Conservation (phyloP, 2,888 invertebrate species). For the Leptinotarsa peninsularis region DNA sequence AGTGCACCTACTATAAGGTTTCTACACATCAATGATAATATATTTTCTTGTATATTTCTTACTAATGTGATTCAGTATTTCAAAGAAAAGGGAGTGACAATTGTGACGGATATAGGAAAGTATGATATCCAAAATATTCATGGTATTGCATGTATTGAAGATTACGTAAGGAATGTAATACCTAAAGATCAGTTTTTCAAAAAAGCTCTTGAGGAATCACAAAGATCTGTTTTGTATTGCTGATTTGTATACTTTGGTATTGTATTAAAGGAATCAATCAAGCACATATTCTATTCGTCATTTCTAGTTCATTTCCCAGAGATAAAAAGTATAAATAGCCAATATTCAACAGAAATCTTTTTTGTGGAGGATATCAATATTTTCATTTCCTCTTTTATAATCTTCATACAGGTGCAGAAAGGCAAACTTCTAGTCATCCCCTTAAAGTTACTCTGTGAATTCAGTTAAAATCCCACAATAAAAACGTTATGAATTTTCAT, state of each 20-base stretch:
- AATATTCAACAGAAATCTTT: too few species aligned
- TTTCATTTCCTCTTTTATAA: too few species aligned
- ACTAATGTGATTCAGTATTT: constrained; percentile 57
- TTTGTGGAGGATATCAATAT: too few species aligned
- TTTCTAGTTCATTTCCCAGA: too few species aligned
- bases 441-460: too few species aligned
- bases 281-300: too few species aligned
- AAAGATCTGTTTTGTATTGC: constrained; percentile 27
- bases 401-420: too few species aligned
- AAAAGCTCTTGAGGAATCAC: constrained; percentile 49
- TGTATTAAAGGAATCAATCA: background rate
- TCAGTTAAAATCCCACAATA: too few species aligned
- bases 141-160: constrained; percentile 60
- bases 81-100: constrained; percentile 52
- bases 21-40: constrained; percentile 59
- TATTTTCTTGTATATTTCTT: constrained; percentile 57
- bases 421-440: too few species aligned
- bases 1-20: constrained; percentile 56
- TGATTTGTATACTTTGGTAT: background rate
- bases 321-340: too few species aligned
- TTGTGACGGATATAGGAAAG: constrained; percentile 51
- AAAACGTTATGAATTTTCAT: too few species aligned
- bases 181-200: constrained; percentile 54
- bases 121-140: constrained; percentile 60
- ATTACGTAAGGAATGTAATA: constrained; percentile 45